Evolutionary conservation across 2,888 invertebrate genomes (phyloP), one percentile per base, ranked within the genome.

Genomic region (Scaptomyza polygonia): DNA sequence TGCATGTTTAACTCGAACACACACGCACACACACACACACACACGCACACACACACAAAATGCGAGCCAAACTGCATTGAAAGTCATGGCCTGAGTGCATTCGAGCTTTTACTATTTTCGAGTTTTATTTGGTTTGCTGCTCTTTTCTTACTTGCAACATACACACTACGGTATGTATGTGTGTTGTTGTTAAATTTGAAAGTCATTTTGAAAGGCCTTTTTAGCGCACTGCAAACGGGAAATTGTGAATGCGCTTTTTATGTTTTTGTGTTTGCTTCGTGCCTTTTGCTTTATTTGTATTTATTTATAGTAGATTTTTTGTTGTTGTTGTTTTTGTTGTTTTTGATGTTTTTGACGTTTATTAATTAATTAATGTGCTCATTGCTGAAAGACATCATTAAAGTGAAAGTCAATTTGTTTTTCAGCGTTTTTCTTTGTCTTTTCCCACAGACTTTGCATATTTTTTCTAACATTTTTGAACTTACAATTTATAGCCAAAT

Each of bases 371-470:
- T 79, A 85, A 72, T 72, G 68, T 67, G 67, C 62, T 75, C 63
- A 79, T 77, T 62, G 74, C 80, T 64, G 75, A 83, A 16, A 80
- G 82, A 80, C 77, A 64, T 68, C 65, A 85, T 82, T 80, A 82
- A 82, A 79, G 83, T 82, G 83, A 83, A 83, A 83, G 83, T 85
- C 82, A 65, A 81, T 83, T 83, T 84, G 62, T 67, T 75, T 67
- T 75, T 61, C 39, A 42, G 64, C 52, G n/a, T 44, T 39, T 52
- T 63, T 75, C 44, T 42, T 59, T 76, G 40, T 27, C 42, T 48
- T 68, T 58, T 66, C 21, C 40, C 44, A 54, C 11, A 49, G n/a
- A 45, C 47, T 36, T 39, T 54, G 44, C 39, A 11, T 53, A 45
- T 56, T 54, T 56, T 54, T 45, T 56, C 36, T 47, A 61, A 45